Conservation (phyloP, 2,888 invertebrate species). For the Cheilosia vulpina region DNA sequence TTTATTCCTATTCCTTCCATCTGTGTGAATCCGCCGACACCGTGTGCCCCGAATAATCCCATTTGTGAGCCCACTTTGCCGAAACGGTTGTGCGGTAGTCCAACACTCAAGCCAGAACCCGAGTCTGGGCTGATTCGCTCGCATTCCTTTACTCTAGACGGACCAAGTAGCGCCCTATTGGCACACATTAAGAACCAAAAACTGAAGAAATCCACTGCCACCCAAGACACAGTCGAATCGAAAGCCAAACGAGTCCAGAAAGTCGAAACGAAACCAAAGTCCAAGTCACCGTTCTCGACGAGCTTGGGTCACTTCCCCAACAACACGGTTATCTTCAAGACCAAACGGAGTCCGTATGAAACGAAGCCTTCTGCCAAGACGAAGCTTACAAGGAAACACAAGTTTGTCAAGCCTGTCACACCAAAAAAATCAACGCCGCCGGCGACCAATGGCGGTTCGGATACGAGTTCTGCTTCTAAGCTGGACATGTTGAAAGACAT, state of each 20-base stretch:
- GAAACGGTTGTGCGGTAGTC: constrained; percentile 80
- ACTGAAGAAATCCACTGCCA: constrained; percentile 73
- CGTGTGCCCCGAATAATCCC: constrained; percentile 64
- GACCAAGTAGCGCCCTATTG: constrained; percentile 89
- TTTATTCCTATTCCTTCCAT: constrained; percentile 78
- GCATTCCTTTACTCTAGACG: constrained; percentile 91
- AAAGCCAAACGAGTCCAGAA: constrained; percentile 81
- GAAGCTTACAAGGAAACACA: constrained; percentile 65
- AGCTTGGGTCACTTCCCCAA: constrained; percentile 50
- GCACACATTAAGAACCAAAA: constrained; percentile 79
- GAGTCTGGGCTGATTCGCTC: constrained; percentile 86
- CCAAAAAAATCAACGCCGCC: constrained; percentile 50
- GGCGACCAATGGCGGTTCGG: background rate
- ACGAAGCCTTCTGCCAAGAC: constrained; percentile 65
- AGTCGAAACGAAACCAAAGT: constrained; percentile 75
- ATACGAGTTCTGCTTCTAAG: constrained; percentile 36
- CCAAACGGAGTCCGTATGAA: constrained; percentile 76
- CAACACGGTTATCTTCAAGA: constrained; percentile 60
- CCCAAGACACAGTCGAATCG: constrained; percentile 81
- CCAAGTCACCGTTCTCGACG: constrained; percentile 49
- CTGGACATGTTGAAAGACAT: constrained; percentile 79
- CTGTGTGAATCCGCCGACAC: constrained; percentile 81
- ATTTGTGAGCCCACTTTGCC: constrained; percentile 70
- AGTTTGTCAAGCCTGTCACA: constrained; percentile 52
- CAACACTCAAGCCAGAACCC: constrained; percentile 76